These are phyloP conservation scores for Lepetodrilus schrolli DNA, from an alignment of 2,888 invertebrate genomes.

Conservation along the genomic window DNA sequence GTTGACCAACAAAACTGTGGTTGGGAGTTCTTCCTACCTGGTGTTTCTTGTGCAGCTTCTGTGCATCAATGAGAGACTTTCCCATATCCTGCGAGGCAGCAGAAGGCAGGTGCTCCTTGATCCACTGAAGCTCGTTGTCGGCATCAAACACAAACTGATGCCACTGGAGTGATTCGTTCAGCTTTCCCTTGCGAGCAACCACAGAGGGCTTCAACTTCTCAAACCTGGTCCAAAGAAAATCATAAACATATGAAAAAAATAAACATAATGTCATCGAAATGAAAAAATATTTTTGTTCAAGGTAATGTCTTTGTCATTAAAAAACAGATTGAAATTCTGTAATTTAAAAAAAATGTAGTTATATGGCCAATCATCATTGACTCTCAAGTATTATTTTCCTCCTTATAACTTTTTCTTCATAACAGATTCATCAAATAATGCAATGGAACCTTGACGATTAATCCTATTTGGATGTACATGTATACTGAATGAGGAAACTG, in stretches of 20 bases:
- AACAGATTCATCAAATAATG: too few species aligned
- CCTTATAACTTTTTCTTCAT: too few species aligned
- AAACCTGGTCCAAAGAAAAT: slow-evolving; percentile 77
- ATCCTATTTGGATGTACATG: too few species aligned
- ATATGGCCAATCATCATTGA: too few species aligned
- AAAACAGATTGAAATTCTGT: too few species aligned
- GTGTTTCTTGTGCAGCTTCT: slow-evolving; percentile 93
- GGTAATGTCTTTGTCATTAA: too few species aligned
- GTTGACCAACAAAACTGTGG: too few species aligned
- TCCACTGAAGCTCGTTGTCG: slow-evolving; percentile 95
- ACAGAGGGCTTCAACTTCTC: slow-evolving; percentile 85
- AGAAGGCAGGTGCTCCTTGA: slow-evolving; percentile 89
- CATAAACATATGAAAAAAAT: background rate
- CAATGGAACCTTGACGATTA: too few species aligned
- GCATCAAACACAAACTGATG: slow-evolving; percentile 96
- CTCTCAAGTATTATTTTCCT: too few species aligned
- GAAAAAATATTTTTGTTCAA: background rate
- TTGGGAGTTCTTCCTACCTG: slow-evolving; percentile 78
- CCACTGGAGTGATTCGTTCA: slow-evolving; percentile 91
- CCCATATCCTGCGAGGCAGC: slow-evolving; percentile 84
- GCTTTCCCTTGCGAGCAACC: slow-evolving; percentile 82
- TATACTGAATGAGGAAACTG: too few species aligned
- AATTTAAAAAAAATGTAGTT: background rate
- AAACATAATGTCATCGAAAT: background rate
- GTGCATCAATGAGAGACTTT: slow-evolving; percentile 92